Evolutionary conservation across 2,888 invertebrate species (phyloP).

Genomic region (Abrostola tripartita): DNA sequence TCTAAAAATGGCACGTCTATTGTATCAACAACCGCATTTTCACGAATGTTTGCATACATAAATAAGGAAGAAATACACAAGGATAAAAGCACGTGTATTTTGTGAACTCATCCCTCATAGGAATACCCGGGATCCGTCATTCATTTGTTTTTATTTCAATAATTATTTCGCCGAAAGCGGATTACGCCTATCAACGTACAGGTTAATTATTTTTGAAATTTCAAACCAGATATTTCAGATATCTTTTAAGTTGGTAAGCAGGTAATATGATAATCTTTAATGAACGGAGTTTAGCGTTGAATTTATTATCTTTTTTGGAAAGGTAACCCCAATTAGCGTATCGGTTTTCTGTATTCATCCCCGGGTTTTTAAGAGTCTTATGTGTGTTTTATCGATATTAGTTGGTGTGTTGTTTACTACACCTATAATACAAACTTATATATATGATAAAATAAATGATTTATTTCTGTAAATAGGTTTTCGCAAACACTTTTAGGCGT

Average conservation of each 20-base stretch:
- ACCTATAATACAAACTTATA: too few relatives aligned
- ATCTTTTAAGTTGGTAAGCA: neutral
- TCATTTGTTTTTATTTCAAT: neutral
- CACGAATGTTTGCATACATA: neutral
- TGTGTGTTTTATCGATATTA: too few relatives aligned
- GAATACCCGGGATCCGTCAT: neutral
- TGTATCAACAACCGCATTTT: neutral
- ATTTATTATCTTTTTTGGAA: neutral
- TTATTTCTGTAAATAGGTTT: too few relatives aligned
- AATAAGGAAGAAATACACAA: neutral
- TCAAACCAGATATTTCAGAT: neutral
- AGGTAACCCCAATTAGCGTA: neutral
- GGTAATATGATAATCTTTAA: neutral
- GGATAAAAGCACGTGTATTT: neutral
- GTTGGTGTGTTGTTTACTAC: too few relatives aligned
- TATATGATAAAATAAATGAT: too few relatives aligned
- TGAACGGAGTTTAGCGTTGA: neutral
- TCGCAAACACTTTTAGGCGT: too few relatives aligned
- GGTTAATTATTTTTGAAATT: neutral
- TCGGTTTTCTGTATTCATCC: neutral
- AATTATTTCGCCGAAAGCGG: neutral
- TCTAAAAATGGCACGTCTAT: slow-evolving; percentile 1
- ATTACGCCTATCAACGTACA: neutral
- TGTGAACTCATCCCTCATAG: neutral
- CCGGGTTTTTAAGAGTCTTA: neutral